Conservation (phyloP, 2,888 invertebrate genomes). For the Drymonia ruficornis region DNA sequence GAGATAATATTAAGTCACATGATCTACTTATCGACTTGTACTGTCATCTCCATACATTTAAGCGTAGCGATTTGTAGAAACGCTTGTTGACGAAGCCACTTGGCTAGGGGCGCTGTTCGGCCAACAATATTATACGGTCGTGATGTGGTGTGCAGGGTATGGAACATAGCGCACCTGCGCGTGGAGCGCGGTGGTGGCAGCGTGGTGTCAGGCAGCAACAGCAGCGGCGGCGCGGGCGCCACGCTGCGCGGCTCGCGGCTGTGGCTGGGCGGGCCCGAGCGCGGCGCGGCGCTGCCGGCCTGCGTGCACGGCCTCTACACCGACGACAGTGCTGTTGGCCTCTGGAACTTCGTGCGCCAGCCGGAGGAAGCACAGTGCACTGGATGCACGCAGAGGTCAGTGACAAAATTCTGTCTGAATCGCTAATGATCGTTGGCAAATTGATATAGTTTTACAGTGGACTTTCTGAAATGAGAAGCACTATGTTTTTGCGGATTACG, state of each 20-base stretch:
- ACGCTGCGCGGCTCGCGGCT: constrained; percentile 58
- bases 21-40: too few species aligned
- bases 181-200: constrained; percentile 80
- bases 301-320: constrained; percentile 92
- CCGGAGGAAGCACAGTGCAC: constrained; percentile 87
- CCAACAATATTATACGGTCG: too few species aligned
- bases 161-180: constrained; percentile 88
- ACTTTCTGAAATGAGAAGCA: too few species aligned
- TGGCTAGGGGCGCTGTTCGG: too few species aligned
- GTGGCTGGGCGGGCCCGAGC: constrained; percentile 70
- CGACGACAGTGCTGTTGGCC: constrained; percentile 91
- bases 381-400: constrained; percentile 90
- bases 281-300: constrained; percentile 85
- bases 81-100: too few species aligned
- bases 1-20: too few species aligned
- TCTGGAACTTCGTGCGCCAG: constrained; percentile 94
- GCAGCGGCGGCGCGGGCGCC: constrained; percentile 44
- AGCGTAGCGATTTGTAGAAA: too few species aligned
- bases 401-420: too few species aligned
- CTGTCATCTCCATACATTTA: too few species aligned
- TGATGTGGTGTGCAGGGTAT: constrained; percentile 72
- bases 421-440: too few species aligned
- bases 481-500: too few species aligned
- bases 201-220: constrained; percentile 51
- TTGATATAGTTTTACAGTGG: too few species aligned